These are phyloP conservation scores for human DNA, from an alignment of 2,113 vertebrate genomes.

Conservation along the genomic window GRCh38 chr3:70203001-70203500, in stretches of 20 bases:
- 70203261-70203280: background rate
- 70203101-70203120: background rate
- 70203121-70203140: background rate
- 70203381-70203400: constrained; percentile 77
- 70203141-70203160: background rate
- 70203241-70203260: background rate
- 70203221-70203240: background rate
- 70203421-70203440: constrained; percentile 83
- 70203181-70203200: background rate
- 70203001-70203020: background rate
- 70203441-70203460: constrained; percentile 87
- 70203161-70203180: background rate
- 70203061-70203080: background rate
- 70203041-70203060: background rate
- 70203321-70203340: background rate
- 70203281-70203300: background rate
- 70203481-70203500: constrained; percentile 87
- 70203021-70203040: background rate
- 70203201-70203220: background rate
- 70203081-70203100: background rate
- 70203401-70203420: constrained; percentile 77
- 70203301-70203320: constrained; percentile 47
- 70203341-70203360: constrained; percentile 19
- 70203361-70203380: constrained; percentile 76
- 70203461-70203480: constrained; percentile 87